Percentiles rank a stretch among this genome's conserved stretches.
Evolutionary conservation across 2,113 vertebrate species (phyloP).

Genomic region (Donacobius atricapilla): DNA sequence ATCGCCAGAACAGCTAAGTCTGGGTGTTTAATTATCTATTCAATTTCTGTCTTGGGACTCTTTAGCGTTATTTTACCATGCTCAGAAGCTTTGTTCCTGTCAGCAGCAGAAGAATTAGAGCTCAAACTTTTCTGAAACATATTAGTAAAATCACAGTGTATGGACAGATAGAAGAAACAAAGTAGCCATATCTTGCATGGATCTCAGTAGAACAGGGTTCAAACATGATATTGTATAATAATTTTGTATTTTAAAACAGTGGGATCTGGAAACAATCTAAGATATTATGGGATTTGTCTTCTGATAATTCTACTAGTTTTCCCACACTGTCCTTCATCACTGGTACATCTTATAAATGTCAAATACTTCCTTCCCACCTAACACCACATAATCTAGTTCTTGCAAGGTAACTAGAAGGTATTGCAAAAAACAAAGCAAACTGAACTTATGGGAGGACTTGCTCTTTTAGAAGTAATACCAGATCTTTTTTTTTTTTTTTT

Average conservation of each 20-base stretch:
- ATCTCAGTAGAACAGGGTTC: neutral
- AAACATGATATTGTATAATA: neutral
- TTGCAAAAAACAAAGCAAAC: neutral
- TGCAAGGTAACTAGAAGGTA: neutral
- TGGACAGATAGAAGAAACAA: neutral
- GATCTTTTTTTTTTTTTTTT: neutral
- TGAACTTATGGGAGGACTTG: neutral
- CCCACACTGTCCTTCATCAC: neutral
- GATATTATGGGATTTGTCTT: neutral
- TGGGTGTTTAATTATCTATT: neutral
- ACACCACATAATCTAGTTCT: neutral
- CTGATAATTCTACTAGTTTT: neutral
- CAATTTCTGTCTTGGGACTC: neutral
- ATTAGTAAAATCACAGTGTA: neutral
- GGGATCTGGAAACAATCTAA: neutral
- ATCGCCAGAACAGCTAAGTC: neutral
- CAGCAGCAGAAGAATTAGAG: neutral
- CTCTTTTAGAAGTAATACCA: neutral
- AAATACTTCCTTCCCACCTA: neutral
- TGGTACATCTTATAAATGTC: neutral
- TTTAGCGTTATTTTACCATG: neutral
- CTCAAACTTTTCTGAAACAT: neutral
- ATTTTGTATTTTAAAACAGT: neutral
- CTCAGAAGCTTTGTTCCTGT: neutral
- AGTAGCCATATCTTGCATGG: neutral